Evolutionary conservation across 2,888 invertebrate species (phyloP), one percentile per base, ranked within the genome.

Genomic region (Macrophya annulata): DNA sequence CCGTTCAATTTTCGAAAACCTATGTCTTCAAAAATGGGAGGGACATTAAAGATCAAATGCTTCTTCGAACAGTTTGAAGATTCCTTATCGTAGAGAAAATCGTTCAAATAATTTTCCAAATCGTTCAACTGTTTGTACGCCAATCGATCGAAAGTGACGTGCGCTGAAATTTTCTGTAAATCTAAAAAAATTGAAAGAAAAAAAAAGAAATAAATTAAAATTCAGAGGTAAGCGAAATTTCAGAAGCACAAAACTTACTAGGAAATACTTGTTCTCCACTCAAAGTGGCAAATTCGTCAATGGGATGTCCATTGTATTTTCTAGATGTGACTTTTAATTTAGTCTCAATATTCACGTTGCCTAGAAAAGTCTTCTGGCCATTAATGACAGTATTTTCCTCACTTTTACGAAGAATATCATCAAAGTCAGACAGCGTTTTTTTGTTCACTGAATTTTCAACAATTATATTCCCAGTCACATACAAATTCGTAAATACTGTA

Each of bases 401-500:
- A 6, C 93, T 91, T 83, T 92, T 93, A 85, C 94, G 94, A 4
- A 95, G 90, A 5, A 96, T 88, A 90, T 95, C 94, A 0, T 92
- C 90, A 0, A 96, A 90, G 5, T 89, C 85, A n/a, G 92, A 89
- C 83, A 94, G 94, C 72, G 90, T 89, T 6, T 90, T 89, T 0
- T 92, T 92, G 88, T 95, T 94, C 5, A 95, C 90, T 10, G 90
- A 89, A n/a, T 94, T 92, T 5, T 91, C 90, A 5, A 96, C 87
- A 21, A 91, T 90, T 25, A 96, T 88, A 0, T 93, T 90, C 8
- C 96, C 96, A 12, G 93, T 90, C 0, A 96, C 94, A 88, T 94
- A 91, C 12, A 96, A 90, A 72, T 94, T 89, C 12, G 90, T 90
- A 85, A 96, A 95, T 86, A 94, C 92, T 5, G 94, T 94, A 59